A percentile compares a stretch with the other conserved stretches of the same genome.
Conservation (phyloP, 64 coral and sea anemone species). For the Montipora capricornis region DNA sequence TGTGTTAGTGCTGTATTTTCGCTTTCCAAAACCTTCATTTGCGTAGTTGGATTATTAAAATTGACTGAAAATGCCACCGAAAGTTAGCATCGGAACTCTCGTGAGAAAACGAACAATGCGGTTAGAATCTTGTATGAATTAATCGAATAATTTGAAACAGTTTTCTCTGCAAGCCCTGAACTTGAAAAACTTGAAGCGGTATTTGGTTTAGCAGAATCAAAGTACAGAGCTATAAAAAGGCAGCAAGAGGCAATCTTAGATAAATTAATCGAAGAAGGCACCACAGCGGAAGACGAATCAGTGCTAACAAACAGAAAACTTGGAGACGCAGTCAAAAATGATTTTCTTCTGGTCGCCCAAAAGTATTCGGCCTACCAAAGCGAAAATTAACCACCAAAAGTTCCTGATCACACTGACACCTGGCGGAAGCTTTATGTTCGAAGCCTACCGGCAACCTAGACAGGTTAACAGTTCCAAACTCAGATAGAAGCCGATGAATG, state of each 20-base stretch:
- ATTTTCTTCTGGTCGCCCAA: neutral
- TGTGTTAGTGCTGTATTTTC: no score
- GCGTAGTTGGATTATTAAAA: no score
- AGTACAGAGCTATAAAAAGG: slow-evolving; percentile 43
- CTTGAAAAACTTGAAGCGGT: slow-evolving; percentile 16
- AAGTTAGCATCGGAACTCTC: no score
- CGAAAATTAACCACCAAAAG: neutral
- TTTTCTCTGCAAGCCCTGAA: slow-evolving; percentile 38
- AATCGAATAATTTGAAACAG: slow-evolving; percentile 80
- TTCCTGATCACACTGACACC: neutral
- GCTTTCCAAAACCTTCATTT: no score
- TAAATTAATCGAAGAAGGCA: no score
- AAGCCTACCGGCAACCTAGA: neutral
- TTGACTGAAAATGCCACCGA: no score
- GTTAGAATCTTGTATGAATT: slow-evolving; percentile 53
- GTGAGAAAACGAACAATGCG: slow-evolving; percentile 52
- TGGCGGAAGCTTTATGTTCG: neutral
- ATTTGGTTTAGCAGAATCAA: neutral
- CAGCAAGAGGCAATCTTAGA: slow-evolving; percentile 20
- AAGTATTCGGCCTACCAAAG: slow-evolving; percentile 25
- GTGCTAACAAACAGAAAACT: slow-evolving; percentile 15
- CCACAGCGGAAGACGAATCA: neutral
- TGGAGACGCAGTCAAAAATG: slow-evolving; percentile 20
- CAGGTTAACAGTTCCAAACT: no score
- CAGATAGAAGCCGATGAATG: no score